These are phyloP conservation scores for Drosophila yakuba DNA, from an alignment of 1,140 invertebrate species.

Conservation along the genomic window DNA sequence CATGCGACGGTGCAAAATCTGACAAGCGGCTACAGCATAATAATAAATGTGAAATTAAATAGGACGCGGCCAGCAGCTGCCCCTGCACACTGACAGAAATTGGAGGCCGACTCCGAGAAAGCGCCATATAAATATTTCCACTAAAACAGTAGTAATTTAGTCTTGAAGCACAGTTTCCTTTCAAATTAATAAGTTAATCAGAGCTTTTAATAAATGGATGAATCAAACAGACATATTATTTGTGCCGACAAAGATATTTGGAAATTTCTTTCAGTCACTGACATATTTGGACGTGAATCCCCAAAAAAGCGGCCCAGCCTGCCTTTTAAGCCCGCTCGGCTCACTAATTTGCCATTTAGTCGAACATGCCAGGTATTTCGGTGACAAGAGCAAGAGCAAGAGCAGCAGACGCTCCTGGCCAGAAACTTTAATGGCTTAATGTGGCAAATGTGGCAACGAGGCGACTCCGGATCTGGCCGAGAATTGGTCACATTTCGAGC, in stretches of 20 bases:
- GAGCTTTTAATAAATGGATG: not conserved
- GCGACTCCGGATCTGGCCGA: constrained; percentile 6
- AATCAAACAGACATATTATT: no score
- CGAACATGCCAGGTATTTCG: constrained; percentile 65
- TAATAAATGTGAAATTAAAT: constrained; percentile 57
- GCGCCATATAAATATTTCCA: no score
- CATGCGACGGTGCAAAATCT: constrained; percentile 72
- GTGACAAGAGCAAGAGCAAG: constrained; percentile 63
- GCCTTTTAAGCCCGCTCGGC: constrained; percentile 23
- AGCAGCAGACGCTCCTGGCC: constrained; percentile 39
- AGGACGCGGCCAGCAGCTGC: constrained; percentile 51
- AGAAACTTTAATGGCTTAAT: constrained; percentile 72
- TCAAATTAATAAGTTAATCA: no score
- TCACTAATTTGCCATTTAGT: constrained; percentile 81
- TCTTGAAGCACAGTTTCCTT: no score
- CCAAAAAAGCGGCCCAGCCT: constrained; percentile 21
- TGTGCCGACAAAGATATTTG: no score
- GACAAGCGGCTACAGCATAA: constrained; percentile 71
- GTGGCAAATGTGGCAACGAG: constrained; percentile 49
- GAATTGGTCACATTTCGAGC: constrained; percentile 33
- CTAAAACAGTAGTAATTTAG: not conserved
- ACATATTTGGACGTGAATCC: constrained; percentile 62
- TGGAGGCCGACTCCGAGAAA: no score
- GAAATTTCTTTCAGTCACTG: no score
- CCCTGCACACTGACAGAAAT: constrained; percentile 15